A percentile compares a stretch with the other conserved stretches of the same genome.
Evolutionary conservation across 1,140 invertebrate species (phyloP).

Genomic region (Mycetomoellerius zeteki): DNA sequence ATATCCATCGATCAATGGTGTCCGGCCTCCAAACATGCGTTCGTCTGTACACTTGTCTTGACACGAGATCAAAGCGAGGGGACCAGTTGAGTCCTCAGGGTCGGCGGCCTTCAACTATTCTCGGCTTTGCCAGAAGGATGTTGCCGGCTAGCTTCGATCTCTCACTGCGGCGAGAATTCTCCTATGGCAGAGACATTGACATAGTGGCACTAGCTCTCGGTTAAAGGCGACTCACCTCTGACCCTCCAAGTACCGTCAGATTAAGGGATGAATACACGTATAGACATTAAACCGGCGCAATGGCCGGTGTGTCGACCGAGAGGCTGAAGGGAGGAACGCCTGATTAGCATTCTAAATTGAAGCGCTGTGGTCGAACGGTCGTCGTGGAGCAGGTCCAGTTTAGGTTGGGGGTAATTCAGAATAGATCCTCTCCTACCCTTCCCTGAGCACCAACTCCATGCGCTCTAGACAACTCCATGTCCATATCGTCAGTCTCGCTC

Average conservation of each 20-base stretch:
- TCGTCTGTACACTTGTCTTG: conserved; percentile 65
- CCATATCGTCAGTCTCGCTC: conserved; percentile 41
- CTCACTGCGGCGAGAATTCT: conserved; percentile 62
- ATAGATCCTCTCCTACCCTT: conserved; percentile 76
- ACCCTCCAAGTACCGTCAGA: conserved; percentile 65
- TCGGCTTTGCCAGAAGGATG: conserved; percentile 38
- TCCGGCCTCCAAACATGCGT: conserved; percentile 42
- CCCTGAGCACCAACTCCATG: background rate
- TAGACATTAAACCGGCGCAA: conserved; percentile 82
- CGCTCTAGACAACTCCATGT: conserved; percentile 6
- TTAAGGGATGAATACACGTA: conserved; percentile 82
- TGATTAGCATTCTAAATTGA: conserved; percentile 87
- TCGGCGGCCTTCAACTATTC: conserved; percentile 39
- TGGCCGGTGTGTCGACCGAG: conserved; percentile 27
- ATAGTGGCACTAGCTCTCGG: conserved; percentile 75
- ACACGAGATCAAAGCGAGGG: conserved; percentile 70
- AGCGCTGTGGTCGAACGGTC: conserved; percentile 83
- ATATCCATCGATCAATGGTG: conserved; percentile 55
- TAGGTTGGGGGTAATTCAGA: conserved; percentile 81
- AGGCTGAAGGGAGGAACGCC: conserved; percentile 58
- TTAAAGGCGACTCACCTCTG: conserved; percentile 75
- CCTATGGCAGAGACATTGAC: conserved; percentile 73
- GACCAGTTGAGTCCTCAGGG: conserved; percentile 55
- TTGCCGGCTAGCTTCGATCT: conserved; percentile 31
- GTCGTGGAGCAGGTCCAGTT: conserved; percentile 77